Base-by-base conservation (phyloP, 1,140 invertebrate genomes). In the Drosophila lacertosa region DNA sequence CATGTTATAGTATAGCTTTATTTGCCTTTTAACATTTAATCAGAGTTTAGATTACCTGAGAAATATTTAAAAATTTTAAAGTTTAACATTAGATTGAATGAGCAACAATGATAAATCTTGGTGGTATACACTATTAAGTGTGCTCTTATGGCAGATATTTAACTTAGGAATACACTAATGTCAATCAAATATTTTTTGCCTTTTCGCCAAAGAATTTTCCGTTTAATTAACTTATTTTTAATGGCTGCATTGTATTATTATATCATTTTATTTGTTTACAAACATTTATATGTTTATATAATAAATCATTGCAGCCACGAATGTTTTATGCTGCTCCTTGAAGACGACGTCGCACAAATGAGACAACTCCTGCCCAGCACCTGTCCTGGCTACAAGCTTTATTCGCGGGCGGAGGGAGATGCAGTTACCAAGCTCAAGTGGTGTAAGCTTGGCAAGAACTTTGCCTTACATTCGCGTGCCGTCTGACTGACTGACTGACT, bases 301-400 rank as follows among this genome's bases (percentile, higher is more conserved):
- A 6, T 6, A 11, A 42, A 42, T 42, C 11, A n/a, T n/a, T 11
- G 26, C 1, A 22, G 18, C 4, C 33, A 60, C n/a, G 24, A 50
- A 50, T 48, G 18, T 33, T 24, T 4, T 6, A 44, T 45, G 6
- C 10, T 3, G 2, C n/a, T 13, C 2, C 15, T 18, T 20, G 6
- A n/a, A 32, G 6, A 15, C 13, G 24, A 39, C 16, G 35, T 15
- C 35, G 13, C 18, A 50, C 55, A 66, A 75, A 84, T 75, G 59
- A 72, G 81, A 72, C 76, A 80, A 84, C 79, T 76, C 81, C 81
- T 86, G 81, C 54, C 58, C 63, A 68, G n/a, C n/a, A n/a, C n/a
- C n/a, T n/a, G n/a, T n/a, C n/a, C n/a, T n/a, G n/a, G 50, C n/a
- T 55, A 50, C 9, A 65, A 37, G 53, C 29, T 37, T 55, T 55